Conservation (phyloP, 2,888 invertebrate genomes). For the Spisula subtruncata region DNA sequence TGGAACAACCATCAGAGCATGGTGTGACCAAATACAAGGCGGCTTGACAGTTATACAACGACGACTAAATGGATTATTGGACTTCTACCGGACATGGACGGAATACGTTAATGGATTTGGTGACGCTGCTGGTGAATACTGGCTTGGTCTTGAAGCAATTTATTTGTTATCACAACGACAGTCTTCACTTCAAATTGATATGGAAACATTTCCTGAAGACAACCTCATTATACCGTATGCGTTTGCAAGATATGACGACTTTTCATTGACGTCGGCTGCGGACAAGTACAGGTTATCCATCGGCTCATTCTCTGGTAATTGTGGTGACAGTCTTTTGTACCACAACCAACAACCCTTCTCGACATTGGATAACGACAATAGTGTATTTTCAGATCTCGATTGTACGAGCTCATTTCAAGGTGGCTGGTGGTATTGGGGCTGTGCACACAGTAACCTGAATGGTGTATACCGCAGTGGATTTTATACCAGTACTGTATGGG, state of each 20-base stretch:
- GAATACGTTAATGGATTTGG: neutral
- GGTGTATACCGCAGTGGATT: neutral
- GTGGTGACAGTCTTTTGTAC: neutral
- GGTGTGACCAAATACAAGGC: neutral
- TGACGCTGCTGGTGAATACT: neutral
- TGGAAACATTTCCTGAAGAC: neutral
- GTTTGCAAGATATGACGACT: neutral
- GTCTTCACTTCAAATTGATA: neutral
- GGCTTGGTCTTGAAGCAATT: neutral
- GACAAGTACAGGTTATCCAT: neutral
- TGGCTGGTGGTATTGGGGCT: neutral
- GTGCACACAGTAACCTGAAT: neutral
- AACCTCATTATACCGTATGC: neutral
- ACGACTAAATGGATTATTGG: neutral
- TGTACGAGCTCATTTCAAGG: neutral
- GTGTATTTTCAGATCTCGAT: neutral
- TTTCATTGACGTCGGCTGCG: neutral
- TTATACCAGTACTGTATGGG: no score
- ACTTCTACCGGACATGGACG: neutral
- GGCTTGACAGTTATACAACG: neutral
- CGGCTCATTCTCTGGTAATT: neutral
- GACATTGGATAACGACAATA: neutral
- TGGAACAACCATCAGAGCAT: neutral
- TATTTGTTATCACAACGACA: neutral
- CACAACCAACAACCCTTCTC: neutral